phyloP scores from a whole-genome alignment of 2,888 invertebrate genomes.

The Odontomyia ornata region DNA sequence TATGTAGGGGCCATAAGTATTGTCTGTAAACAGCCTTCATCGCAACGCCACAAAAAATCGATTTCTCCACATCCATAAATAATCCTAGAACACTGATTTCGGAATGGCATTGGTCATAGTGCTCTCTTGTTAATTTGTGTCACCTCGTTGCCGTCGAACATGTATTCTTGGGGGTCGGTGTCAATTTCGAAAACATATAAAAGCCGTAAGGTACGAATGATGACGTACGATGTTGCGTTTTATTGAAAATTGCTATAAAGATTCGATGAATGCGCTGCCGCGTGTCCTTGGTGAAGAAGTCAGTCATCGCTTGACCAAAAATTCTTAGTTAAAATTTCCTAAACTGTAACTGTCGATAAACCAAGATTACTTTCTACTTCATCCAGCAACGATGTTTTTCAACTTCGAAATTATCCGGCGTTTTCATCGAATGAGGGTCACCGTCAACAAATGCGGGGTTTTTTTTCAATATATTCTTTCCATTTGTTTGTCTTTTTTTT shows the following conservation, averaged over 20 bases:
- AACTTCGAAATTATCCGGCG: no score
- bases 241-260: neutral
- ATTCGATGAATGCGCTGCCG: neutral
- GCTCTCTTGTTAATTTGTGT: neutral
- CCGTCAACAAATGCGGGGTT: neutral
- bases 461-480: no score
- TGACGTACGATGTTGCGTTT: neutral
- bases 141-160: neutral
- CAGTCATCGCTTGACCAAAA: neutral
- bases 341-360: no score
- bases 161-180: neutral
- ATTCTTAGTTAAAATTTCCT: no score
- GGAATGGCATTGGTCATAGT: neutral
- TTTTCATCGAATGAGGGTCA: neutral
- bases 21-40: no score
- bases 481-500: no score
- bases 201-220: neutral
- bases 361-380: neutral
- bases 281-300: neutral
- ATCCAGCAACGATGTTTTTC: neutral
- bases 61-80: neutral
- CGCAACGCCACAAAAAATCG: no score
- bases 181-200: neutral
- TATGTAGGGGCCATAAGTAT: no score
- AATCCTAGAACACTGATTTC: neutral